These are phyloP conservation scores for Brachionus asplanchnoidis DNA, from an alignment of 1,140 invertebrate species.

Conservation along the genomic window DNA sequence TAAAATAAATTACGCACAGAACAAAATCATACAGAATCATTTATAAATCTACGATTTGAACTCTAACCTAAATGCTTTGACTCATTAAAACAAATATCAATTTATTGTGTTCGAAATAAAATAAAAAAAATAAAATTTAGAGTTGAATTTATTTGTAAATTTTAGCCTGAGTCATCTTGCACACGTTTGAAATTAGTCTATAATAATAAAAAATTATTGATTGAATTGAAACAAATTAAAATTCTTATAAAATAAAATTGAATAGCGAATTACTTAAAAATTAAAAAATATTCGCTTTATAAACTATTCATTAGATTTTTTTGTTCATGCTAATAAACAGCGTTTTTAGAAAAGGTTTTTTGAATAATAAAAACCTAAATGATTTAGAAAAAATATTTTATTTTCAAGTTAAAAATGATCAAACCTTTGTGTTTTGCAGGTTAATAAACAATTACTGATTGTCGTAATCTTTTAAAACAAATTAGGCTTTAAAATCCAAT, in stretches of 20 bases:
- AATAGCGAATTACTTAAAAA: not conserved
- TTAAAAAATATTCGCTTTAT: not conserved
- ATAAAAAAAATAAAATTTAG: not conserved
- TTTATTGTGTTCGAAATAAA: not conserved
- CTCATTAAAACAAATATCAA: not conserved
- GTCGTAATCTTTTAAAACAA: not conserved
- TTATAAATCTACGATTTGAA: too few relatives aligned
- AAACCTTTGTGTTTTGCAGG: not conserved
- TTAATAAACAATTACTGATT: not conserved
- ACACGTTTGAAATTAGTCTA: not conserved
- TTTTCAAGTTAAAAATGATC: not conserved
- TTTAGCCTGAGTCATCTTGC: not conserved
- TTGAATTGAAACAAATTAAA: not conserved
- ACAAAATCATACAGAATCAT: too few relatives aligned
- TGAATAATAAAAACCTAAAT: not conserved
- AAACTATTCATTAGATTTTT: not conserved
- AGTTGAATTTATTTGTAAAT: not conserved
- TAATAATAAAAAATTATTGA: not conserved
- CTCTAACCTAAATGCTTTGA: not conserved
- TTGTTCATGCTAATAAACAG: not conserved
- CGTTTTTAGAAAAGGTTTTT: not conserved
- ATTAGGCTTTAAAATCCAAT: not conserved
- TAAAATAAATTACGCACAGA: too few relatives aligned
- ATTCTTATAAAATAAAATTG: not conserved
- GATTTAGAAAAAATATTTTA: not conserved